Base-by-base conservation (phyloP, 2,888 invertebrate species). In the Erebia epiphron region DNA sequence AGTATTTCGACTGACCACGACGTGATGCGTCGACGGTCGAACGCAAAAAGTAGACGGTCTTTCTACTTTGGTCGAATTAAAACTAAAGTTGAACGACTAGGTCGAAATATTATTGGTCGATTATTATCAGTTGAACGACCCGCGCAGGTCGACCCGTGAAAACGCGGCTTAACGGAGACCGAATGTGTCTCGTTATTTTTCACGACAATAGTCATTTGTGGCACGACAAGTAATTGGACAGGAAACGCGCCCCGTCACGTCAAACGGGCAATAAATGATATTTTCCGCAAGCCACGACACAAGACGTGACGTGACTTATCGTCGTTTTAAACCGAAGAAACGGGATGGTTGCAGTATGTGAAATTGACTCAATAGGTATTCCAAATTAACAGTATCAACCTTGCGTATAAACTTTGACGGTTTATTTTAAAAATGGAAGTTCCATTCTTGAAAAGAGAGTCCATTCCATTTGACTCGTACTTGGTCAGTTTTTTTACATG, bases 191-290 rank as follows among this genome's bases (percentile, higher is more conserved):
- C 63, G 72, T 72, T 70, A 72, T 63, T 72, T 70, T 72, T 67
- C 70, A 58, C 58, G 70, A 72, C 72, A 72, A 70, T 70, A 67
- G 70, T 54, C 67, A 70, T 70, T 72, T 70, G 57, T 46, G 64
- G 67, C 60, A 60, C 63, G 58, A 52, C 57, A 52, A 64, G 65
- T 72, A 70, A 72, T 72, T 67, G 72, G 72, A 67, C 67, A 64
- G 70, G 70, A 67, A 58, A 70, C 52, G 72, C 43, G 57, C 18
- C 14, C n/a, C 46, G 66, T 57, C 69, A 63, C 66, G 70, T 52
- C 60, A 18, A 18, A 66, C 62, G 7, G 35, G n/a, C 49, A 49
- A 49, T 49, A 13, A 67, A 67, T 21, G 49, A 35, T 54, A 43
- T 61, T 54, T 52, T 50, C 50, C 49, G 35, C 49, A n/a, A 21